These are phyloP conservation scores for Torymus texanus DNA, from an alignment of 2,888 invertebrate genomes.

Conservation along the genomic window DNA sequence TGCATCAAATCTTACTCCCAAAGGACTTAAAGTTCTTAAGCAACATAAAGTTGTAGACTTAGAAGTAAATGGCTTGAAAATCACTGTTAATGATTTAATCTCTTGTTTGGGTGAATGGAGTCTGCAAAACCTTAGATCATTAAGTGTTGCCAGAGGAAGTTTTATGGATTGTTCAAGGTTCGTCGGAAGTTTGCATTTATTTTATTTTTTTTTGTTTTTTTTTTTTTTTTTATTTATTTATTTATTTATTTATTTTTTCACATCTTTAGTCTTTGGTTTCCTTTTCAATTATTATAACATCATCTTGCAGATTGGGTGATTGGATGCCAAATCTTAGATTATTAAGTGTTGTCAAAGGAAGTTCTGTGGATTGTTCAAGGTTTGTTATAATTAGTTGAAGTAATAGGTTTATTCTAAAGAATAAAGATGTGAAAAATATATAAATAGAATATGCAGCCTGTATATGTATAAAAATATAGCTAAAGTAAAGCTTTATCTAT, in stretches of 20 bases:
- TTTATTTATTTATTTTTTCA: conserved; percentile 48
- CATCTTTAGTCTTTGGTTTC: too few relatives aligned
- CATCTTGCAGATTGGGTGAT: conserved; percentile 75
- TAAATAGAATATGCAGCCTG: too few relatives aligned
- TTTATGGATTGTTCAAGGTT: conserved; percentile 79
- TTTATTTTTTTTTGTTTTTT: conserved; percentile 21
- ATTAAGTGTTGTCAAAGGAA: conserved; percentile 80
- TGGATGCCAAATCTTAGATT: conserved; percentile 80
- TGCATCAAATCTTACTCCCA: conserved; percentile 78
- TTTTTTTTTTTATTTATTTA: neutral
- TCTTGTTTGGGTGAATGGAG: conserved; percentile 83
- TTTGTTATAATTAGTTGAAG: conserved; percentile 62
- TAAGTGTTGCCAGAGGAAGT: conserved; percentile 80
- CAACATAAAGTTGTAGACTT: conserved; percentile 81
- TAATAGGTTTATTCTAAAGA: conserved; percentile 20
- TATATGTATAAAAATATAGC: too few relatives aligned
- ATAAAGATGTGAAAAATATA: neutral
- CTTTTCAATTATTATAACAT: too few relatives aligned
- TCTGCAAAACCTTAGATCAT: conserved; percentile 78
- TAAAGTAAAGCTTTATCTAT: neutral
- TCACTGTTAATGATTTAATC: conserved; percentile 80
- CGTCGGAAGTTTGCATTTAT: conserved; percentile 52
- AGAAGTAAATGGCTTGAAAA: conserved; percentile 79
- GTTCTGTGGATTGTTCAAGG: conserved; percentile 79
- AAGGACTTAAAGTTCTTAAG: conserved; percentile 79